phyloP scores from a whole-genome alignment of 1,140 invertebrate species.

The Eubasilissa regina region DNA sequence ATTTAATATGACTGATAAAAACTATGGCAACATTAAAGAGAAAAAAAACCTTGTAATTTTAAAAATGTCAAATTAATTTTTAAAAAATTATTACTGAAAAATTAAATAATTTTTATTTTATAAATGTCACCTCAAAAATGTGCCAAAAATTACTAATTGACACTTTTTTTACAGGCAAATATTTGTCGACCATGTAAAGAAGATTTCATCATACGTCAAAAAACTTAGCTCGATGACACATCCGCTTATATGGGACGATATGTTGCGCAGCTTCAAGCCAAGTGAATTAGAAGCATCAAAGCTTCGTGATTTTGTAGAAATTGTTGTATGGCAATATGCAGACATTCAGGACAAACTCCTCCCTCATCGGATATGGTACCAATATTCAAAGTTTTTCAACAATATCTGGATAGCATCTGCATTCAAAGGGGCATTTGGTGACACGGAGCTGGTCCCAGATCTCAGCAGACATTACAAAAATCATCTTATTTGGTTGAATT shows the following conservation, averaged over 20 bases:
- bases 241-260: constrained; percentile 96
- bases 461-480: constrained; percentile 64
- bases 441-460: constrained; percentile 79
- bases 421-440: constrained; percentile 92
- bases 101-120: too few relatives aligned
- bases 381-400: constrained; percentile 46
- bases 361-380: constrained; percentile 49
- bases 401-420: constrained; percentile 92
- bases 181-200: constrained; percentile 81
- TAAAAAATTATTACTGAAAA: too few relatives aligned
- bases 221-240: constrained; percentile 77
- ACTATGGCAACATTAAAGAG: too few relatives aligned
- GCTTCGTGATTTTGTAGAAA: constrained; percentile 85
- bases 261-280: constrained; percentile 84
- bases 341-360: constrained; percentile 73
- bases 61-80: too few relatives aligned
- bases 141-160: too few relatives aligned
- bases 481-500: constrained; percentile 65
- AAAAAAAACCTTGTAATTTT: too few relatives aligned
- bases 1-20: too few relatives aligned
- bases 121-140: too few relatives aligned
- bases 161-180: constrained; percentile 70
- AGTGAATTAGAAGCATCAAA: constrained; percentile 76
- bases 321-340: constrained; percentile 89
- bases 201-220: constrained; percentile 77